phyloP scores from a whole-genome alignment of 2,797 vertebrate genomes.

The Leucoraja ocellata region DNA sequence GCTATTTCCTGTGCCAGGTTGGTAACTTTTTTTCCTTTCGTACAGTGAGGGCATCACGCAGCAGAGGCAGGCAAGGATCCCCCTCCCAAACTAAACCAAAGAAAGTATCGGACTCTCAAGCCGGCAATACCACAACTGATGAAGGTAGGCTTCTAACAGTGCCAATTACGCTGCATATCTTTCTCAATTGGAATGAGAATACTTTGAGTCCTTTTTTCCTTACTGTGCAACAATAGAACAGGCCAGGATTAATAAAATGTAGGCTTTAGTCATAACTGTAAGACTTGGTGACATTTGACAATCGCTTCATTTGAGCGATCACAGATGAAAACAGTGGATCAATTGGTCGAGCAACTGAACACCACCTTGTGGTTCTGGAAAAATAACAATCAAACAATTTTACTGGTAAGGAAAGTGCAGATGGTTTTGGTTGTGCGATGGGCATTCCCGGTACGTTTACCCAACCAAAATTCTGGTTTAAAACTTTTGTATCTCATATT shows the following conservation, averaged over 20 bases:
- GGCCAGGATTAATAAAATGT: not conserved
- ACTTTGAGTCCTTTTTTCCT: not conserved
- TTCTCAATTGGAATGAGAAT: not conserved
- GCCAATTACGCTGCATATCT: not conserved
- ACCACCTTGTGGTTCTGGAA: not conserved
- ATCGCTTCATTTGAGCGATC: not conserved
- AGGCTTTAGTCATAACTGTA: not conserved
- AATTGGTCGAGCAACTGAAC: not conserved
- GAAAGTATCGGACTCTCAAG: not conserved
- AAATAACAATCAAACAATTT: not conserved
- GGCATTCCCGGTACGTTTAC: not conserved
- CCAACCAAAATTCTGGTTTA: not conserved
- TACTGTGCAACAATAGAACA: not conserved
- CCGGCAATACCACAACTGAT: not conserved
- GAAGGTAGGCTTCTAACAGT: not conserved
- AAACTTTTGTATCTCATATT: not conserved
- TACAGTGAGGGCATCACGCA: constrained; percentile 17
- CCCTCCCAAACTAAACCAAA: not conserved
- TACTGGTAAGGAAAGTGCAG: not conserved
- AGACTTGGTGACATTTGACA: not conserved
- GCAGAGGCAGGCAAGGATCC: not conserved
- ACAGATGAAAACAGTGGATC: not conserved
- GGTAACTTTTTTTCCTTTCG: not conserved
- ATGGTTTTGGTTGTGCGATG: not conserved
- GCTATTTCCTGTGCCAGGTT: not conserved